Evolutionary conservation across 1,140 invertebrate genomes (phyloP).

Genomic region (Branchinecta lindahli): DNA sequence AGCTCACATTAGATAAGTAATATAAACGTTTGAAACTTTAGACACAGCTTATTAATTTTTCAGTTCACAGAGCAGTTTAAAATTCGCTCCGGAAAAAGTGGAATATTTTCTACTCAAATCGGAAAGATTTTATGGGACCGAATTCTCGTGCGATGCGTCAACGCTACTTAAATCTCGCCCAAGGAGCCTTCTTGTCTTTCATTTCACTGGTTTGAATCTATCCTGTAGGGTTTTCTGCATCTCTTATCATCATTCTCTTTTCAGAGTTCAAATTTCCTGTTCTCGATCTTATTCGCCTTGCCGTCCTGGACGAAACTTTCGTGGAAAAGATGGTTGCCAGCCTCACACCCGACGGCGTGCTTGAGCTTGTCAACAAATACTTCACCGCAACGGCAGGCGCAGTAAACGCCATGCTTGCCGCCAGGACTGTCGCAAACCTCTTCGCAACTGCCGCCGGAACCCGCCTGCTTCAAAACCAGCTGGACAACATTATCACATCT

Average conservation of each 20-base stretch:
- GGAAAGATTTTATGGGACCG: no score
- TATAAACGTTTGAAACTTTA: no score
- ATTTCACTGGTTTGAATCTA: no score
- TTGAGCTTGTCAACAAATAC: constrained; percentile 24
- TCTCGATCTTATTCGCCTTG: constrained; percentile 63
- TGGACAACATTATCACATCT: constrained; percentile 19
- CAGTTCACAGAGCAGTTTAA: no score
- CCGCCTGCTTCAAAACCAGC: constrained; percentile 13
- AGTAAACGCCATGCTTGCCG: constrained; percentile 55
- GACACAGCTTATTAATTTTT: no score
- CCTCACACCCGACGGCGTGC: constrained; percentile 23
- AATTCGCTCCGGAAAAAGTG: no score
- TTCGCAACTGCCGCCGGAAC: constrained; percentile 37
- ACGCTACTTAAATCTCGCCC: no score
- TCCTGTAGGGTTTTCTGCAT: no score
- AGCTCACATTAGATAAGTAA: no score
- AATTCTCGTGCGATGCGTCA: no score
- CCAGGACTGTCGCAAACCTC: constrained; percentile 59
- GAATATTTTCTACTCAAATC: no score
- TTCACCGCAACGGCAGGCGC: constrained; percentile 28
- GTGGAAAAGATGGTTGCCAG: constrained; percentile 36
- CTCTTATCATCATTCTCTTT: constrained; percentile 26
- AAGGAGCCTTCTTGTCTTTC: no score
- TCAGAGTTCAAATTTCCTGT: constrained; percentile 66
- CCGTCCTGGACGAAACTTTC: constrained; percentile 46